Evolutionary conservation across 1,140 invertebrate species (phyloP).

Genomic region (Leptoteleia sp.): DNA sequence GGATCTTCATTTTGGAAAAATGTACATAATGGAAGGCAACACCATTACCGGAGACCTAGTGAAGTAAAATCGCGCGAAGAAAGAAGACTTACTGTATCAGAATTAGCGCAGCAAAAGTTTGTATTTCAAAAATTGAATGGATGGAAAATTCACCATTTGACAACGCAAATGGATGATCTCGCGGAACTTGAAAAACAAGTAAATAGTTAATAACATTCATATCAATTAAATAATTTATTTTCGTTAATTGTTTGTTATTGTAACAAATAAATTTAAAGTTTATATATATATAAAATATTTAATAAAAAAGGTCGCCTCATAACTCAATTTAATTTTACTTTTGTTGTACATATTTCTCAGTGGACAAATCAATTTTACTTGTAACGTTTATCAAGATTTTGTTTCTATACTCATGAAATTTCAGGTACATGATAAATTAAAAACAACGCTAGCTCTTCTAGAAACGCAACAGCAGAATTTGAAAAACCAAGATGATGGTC

Average conservation of each 20-base stretch:
- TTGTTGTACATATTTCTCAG: no score
- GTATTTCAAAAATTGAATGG: conserved; percentile 94
- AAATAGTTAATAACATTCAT: conserved; percentile 1
- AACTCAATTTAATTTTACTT: no score
- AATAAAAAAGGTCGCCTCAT: no score
- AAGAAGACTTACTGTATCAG: conserved; percentile 89
- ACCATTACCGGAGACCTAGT: conserved; percentile 92
- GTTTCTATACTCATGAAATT: no score
- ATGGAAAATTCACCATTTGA: conserved; percentile 96
- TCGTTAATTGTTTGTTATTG: conserved; percentile 3
- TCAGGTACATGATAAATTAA: conserved; percentile 85
- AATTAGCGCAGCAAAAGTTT: conserved; percentile 93
- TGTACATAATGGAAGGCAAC: conserved; percentile 84
- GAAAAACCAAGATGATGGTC: conserved; percentile 84
- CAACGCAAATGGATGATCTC: conserved; percentile 95
- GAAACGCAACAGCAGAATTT: conserved; percentile 84
- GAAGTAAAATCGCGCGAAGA: conserved; percentile 95
- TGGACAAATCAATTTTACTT: no score
- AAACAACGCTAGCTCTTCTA: conserved; percentile 84
- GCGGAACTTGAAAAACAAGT: conserved; percentile 84
- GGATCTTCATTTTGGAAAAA: conserved; percentile 79
- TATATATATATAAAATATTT: no score
- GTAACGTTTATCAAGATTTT: no score
- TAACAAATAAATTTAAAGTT: conserved; percentile 7
- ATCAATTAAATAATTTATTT: no score